These are phyloP conservation scores for Urocynchramus pylzowi DNA, from an alignment of 2,113 vertebrate species.

Conservation along the genomic window DNA sequence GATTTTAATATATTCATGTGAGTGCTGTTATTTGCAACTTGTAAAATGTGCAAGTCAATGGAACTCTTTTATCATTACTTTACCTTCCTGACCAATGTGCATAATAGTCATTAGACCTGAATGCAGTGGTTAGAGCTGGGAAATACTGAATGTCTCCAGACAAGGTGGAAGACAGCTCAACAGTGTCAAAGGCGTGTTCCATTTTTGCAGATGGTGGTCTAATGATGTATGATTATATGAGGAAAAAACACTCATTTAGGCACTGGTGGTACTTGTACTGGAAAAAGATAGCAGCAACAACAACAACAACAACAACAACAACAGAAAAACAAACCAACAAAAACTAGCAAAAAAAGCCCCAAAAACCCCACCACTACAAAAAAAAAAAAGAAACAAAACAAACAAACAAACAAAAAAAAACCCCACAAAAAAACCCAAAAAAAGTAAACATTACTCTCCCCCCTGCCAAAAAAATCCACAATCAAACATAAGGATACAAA, in stretches of 20 bases:
- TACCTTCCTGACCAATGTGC: neutral
- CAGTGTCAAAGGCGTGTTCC: neutral
- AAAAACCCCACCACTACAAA: too few relatives aligned
- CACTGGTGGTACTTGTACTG: neutral
- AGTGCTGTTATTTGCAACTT: neutral
- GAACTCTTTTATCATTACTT: neutral
- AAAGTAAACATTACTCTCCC: neutral
- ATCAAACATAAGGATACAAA: neutral
- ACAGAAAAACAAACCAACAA: too few relatives aligned
- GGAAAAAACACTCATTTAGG: neutral
- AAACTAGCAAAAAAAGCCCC: neutral
- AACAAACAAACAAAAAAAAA: neutral
- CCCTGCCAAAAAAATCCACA: accelerated
- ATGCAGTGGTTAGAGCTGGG: neutral
- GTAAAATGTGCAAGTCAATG: neutral
- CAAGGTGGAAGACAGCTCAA: neutral
- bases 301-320: neutral
- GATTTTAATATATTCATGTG: neutral
- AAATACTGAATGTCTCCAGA: neutral
- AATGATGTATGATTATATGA: neutral
- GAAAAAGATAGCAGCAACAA: neutral
- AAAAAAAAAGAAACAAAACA: neutral
- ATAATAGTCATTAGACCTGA: neutral
- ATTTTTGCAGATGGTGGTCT: neutral
- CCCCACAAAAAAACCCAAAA: neutral